phyloP scores from a whole-genome alignment of 2,113 vertebrate species.

The Pelvicachromis taeniatus region DNA sequence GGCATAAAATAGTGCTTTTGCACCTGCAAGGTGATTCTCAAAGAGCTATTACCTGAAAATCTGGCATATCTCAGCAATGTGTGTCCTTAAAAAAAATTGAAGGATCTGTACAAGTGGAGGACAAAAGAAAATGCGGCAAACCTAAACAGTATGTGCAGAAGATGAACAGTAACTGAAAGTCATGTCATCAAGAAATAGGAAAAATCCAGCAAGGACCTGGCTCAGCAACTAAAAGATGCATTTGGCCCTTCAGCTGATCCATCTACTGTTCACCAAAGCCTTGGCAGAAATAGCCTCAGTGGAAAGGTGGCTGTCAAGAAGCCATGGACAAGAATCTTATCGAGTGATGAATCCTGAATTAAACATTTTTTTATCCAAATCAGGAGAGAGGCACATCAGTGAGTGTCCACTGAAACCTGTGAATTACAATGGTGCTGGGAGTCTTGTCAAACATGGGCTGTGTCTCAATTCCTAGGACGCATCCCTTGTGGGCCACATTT shows the following conservation, averaged over 20 bases:
- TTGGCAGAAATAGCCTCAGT: background rate
- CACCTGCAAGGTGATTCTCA: background rate
- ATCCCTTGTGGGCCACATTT: too few relatives aligned
- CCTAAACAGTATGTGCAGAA: background rate
- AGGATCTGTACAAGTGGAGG: background rate
- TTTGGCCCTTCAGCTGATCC: background rate
- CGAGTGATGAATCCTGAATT: too few relatives aligned
- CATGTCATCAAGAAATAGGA: background rate
- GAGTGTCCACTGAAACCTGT: background rate
- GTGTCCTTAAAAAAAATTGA: background rate
- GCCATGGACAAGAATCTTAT: background rate
- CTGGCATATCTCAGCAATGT: background rate
- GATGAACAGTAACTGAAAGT: background rate
- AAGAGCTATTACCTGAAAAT: background rate
- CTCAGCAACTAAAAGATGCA: background rate
- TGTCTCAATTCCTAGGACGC: too few relatives aligned
- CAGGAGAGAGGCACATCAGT: background rate
- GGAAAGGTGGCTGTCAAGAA: background rate
- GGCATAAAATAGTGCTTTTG: background rate
- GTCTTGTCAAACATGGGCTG: background rate
- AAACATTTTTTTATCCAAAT: too few relatives aligned
- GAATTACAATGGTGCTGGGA: background rate
- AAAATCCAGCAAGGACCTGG: background rate
- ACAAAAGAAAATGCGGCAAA: background rate
- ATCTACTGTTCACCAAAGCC: background rate